Percentiles rank a stretch among this genome's conserved stretches.
Conservation (phyloP, 2,888 invertebrate species). For the Scrobipalpa atriplicella region DNA sequence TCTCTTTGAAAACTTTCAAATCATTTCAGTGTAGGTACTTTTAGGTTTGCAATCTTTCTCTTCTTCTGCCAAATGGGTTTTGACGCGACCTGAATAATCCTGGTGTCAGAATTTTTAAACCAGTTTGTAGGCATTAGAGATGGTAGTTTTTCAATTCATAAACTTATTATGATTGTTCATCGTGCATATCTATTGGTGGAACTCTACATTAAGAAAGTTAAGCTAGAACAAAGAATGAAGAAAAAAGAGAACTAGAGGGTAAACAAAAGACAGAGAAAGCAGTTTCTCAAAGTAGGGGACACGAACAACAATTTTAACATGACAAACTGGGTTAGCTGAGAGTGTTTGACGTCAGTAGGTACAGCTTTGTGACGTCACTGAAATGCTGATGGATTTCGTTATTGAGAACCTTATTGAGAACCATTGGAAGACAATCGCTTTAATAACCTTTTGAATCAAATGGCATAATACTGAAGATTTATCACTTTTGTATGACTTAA, state of each 20-base stretch:
- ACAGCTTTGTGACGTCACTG: constrained; percentile 46
- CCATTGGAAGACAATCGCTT: background rate
- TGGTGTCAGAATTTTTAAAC: no score
- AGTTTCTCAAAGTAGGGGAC: constrained; percentile 45
- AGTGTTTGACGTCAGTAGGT: constrained; percentile 54
- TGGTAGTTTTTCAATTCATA: no score
- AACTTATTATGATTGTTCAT: no score
- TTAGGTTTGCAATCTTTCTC: no score
- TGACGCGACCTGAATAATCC: no score
- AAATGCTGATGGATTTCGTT: constrained; percentile 39
- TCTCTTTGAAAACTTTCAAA: no score
- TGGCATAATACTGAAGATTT: background rate
- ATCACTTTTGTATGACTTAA: no score
- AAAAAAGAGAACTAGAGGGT: constrained; percentile 4
- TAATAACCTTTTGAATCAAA: background rate
- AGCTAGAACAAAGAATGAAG: constrained; percentile 24
- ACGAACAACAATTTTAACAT: constrained; percentile 50
- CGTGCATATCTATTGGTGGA: no score
- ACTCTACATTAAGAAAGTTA: background rate
- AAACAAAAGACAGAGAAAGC: background rate
- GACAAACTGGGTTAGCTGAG: constrained; percentile 62
- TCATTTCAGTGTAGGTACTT: no score
- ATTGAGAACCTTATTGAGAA: constrained; percentile 27
- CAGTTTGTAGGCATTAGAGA: no score
- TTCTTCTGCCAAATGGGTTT: no score